These are phyloP conservation scores for Talpa occidentalis DNA, from an alignment of 2,113 vertebrate species.

Conservation along the genomic window DNA sequence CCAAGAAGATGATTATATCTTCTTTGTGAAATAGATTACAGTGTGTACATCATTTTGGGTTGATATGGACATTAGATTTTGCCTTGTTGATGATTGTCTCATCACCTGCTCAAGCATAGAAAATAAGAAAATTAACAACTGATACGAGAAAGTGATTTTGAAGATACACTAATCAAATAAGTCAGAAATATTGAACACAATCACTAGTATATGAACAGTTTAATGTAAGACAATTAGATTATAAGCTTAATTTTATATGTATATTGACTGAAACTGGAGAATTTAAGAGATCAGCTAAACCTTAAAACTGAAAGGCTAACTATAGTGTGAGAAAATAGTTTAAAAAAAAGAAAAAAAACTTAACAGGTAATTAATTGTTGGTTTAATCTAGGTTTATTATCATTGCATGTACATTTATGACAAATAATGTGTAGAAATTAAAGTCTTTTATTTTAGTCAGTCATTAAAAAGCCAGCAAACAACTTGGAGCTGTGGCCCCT, in stretches of 20 bases:
- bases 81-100: not conserved
- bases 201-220: not conserved
- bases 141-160: not conserved
- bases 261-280: not conserved
- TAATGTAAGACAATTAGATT: not conserved
- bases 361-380: not conserved
- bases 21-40: not conserved
- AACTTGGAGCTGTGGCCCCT: not conserved
- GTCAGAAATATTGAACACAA: not conserved
- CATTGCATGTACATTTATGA: not conserved
- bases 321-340: not conserved
- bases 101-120: not conserved
- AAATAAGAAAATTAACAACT: conserved; percentile 45
- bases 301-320: not conserved
- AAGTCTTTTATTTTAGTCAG: not conserved
- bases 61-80: conserved; percentile 2
- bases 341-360: not conserved
- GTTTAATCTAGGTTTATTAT: not conserved
- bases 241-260: not conserved
- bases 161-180: not conserved
- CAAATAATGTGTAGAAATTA: not conserved
- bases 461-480: not conserved
- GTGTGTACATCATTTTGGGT: not conserved
- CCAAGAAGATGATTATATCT: not conserved
- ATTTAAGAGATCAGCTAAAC: not conserved